Base-by-base conservation (phyloP, 2,888 invertebrate genomes). In the Bellardia bayeri region DNA sequence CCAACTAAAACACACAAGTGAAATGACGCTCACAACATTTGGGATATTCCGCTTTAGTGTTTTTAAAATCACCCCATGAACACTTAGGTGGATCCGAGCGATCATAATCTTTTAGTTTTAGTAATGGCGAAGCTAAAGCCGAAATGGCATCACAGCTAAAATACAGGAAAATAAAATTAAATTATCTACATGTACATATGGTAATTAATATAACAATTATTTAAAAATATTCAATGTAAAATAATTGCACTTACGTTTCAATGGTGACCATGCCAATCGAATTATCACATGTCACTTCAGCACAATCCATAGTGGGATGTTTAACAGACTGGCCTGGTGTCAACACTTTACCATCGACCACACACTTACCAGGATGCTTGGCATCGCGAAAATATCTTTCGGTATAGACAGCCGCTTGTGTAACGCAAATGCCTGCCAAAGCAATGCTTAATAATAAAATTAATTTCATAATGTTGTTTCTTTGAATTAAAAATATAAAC, bases 281-380 rank as follows among this genome's bases (percentile, higher is more conserved):
- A 83, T 89, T 88, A 40, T 83, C 86, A 37, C 89, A 89, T 3
- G 86, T 89, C n/a, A 89, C 72, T 82, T 88, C 82, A 13, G 87
- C 88, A 66, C 89, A 89, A 51, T 69, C 79, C 49, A 89, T 75
- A 6, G 71, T 74, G 0, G 89, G 89, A 72, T 89, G 89, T 49
- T 88, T 88, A 30, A 88, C 85, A 45, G 87, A 88, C 51, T 89
- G 85, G 2, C 89, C 89, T 3, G 89, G 87, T n/a, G 8, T 63
- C 3, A 89, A 45, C 2, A 88, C 16, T 30, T 86, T 86, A n/a
- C 71, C 81, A 13, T 61, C 51, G 2, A 89, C 58, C 2, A 80
- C 76, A 79, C 89, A 89, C 69, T 88, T 89, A 5, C 88, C 88
- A 5, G 89, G 86, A 82, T 88, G 61, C 14, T 87, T 87, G 1